Conservation (phyloP, 2,797 vertebrate genomes). For the Salmo trutta region DNA sequence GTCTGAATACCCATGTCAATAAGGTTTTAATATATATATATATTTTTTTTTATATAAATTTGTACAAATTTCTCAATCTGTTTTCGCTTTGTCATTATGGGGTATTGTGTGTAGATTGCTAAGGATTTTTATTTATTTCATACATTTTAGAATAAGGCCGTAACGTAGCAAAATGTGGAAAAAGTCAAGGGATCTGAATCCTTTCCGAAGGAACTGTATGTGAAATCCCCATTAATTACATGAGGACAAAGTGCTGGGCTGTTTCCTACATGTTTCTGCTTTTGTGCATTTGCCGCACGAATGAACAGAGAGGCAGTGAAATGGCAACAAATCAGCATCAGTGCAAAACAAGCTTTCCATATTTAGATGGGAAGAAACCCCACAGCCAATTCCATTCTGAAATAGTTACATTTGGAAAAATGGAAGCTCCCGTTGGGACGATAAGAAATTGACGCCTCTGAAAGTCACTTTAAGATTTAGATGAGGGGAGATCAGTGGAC, state of each 20-base stretch:
- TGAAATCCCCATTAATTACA: constrained; percentile 3
- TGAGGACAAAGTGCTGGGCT: neutral
- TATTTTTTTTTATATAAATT: no score
- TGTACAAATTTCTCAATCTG: no score
- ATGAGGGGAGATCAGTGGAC: neutral
- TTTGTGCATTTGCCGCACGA: neutral
- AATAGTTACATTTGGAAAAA: neutral
- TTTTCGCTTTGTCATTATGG: no score
- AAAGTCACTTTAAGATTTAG: neutral
- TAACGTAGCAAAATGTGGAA: no score
- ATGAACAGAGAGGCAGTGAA: neutral
- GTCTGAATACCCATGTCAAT: no score
- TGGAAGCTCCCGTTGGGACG: neutral
- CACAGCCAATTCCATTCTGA: neutral
- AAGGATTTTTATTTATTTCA: no score
- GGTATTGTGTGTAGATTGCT: no score
- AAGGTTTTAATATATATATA: no score
- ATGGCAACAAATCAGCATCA: neutral
- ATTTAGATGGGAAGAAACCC: neutral
- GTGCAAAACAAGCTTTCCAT: constrained; percentile 6
- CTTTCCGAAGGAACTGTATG: neutral
- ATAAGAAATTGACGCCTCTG: neutral
- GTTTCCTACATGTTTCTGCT: neutral
- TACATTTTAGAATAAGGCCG: no score
- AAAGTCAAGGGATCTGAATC: no score